Percentiles rank a stretch among this genome's conserved stretches.
These are phyloP conservation scores for Meta bourneti DNA, from an alignment of 2,888 invertebrate genomes.

Conservation along the genomic window DNA sequence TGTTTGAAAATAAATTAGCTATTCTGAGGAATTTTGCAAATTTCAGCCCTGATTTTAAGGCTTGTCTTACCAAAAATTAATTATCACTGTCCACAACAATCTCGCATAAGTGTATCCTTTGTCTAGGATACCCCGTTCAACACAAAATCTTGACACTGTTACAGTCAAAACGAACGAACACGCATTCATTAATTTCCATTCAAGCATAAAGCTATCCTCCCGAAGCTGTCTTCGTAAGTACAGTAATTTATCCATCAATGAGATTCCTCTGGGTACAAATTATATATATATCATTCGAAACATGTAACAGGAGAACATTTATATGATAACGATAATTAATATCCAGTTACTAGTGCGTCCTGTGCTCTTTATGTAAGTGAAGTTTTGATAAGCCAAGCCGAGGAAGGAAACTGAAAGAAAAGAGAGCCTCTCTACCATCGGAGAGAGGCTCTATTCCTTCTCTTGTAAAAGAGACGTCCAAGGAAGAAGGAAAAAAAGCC, in stretches of 20 bases:
- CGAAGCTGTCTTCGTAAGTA: background rate
- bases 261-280: background rate
- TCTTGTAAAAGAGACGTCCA: constrained; percentile 41
- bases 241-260: background rate
- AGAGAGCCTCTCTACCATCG: background rate
- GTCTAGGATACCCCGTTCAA: background rate
- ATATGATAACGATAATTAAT: constrained; percentile 34
- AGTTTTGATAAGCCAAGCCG: constrained; percentile 10
- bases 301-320: background rate
- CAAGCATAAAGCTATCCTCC: background rate
- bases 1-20: too few species aligned
- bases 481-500: constrained; percentile 17
- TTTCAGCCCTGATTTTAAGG: too few species aligned
- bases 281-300: background rate
- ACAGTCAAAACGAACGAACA: background rate
- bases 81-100: background rate
- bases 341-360: constrained; percentile 10
- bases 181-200: background rate
- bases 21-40: too few species aligned
- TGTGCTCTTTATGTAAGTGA: background rate
- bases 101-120: background rate
- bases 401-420: background rate
- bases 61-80: background rate
- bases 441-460: background rate
- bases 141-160: background rate